Evolutionary conservation across 2,113 vertebrate genomes (phyloP).

Genomic region (Leptobrachium ailaonicum): DNA sequence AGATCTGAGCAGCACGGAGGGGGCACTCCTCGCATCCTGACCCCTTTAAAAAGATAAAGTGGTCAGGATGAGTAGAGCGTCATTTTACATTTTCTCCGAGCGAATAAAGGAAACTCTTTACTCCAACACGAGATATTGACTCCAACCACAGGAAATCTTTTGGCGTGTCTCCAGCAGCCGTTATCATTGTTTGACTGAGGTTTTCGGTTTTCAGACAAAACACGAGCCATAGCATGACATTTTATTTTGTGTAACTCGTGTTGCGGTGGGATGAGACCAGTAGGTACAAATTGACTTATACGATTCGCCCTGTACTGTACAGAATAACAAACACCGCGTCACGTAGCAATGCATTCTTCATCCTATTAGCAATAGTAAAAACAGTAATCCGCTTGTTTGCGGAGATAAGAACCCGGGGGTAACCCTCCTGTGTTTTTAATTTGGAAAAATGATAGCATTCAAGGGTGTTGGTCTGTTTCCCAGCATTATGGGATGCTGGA

Average conservation of each 20-base stretch:
- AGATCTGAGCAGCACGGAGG: no score
- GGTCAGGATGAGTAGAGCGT: background rate
- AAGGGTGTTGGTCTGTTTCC: slow-evolving; percentile 15
- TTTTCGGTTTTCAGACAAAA: slow-evolving; percentile 5
- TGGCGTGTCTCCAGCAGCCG: slow-evolving; percentile 8
- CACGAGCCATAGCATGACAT: background rate
- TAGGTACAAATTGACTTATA: background rate
- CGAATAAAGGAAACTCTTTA: slow-evolving; percentile 16
- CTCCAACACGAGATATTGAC: slow-evolving; percentile 23
- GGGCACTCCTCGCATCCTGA: no score
- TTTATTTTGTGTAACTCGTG: background rate
- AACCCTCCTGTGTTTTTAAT: background rate
- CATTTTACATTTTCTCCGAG: slow-evolving; percentile 6
- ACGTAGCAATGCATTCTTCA: background rate
- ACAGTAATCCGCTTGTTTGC: slow-evolving; percentile 20
- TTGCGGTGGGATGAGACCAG: background rate
- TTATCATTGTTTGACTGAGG: slow-evolving; percentile 6
- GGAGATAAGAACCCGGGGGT: slow-evolving; percentile 23
- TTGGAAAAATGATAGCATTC: slow-evolving; percentile 25
- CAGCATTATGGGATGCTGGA: background rate
- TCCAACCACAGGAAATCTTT: slow-evolving; percentile 11
- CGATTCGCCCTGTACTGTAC: background rate
- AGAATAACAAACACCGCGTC: background rate
- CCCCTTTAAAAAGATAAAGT: no score
- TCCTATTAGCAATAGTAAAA: background rate